A percentile compares a stretch with the other conserved stretches of the same genome.
Conservation (phyloP, 92 coral and sea anemone genomes). For the Virgularia gustaviana region DNA sequence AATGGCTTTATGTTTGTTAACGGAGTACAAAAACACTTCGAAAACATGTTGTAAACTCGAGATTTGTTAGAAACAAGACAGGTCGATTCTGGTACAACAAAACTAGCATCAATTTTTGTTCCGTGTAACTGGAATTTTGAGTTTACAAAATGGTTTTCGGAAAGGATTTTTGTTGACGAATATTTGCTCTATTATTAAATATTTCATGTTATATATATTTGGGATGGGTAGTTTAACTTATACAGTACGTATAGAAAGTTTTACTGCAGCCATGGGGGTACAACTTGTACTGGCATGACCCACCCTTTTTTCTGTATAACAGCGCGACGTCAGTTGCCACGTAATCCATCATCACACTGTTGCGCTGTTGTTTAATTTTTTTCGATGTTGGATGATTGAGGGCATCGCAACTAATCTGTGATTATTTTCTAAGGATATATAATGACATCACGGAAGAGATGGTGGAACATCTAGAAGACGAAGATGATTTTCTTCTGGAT, state of each 20-base stretch:
- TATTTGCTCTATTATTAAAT: not conserved
- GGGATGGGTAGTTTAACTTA: not conserved
- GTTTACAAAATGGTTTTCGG: no score
- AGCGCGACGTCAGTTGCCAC: not conserved
- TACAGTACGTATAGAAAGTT: not conserved
- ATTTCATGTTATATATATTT: not conserved
- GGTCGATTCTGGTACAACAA: no score
- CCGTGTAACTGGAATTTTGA: no score
- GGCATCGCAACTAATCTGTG: no score
- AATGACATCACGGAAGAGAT: conserved; percentile 31
- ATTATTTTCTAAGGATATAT: conserved; percentile 6
- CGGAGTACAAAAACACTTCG: no score
- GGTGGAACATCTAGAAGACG: conserved; percentile 31
- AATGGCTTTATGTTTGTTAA: no score
- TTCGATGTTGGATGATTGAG: no score
- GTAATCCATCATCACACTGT: not conserved
- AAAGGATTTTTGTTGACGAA: no score
- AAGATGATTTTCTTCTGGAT: conserved; percentile 34
- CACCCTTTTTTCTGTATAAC: not conserved
- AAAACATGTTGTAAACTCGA: no score
- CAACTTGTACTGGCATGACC: not conserved
- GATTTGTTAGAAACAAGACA: no score
- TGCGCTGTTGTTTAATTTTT: not conserved
- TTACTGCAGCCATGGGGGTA: not conserved
- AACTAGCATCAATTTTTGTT: no score